Base-by-base conservation (phyloP, 2,888 invertebrate genomes). In the Augiades crinisus region DNA sequence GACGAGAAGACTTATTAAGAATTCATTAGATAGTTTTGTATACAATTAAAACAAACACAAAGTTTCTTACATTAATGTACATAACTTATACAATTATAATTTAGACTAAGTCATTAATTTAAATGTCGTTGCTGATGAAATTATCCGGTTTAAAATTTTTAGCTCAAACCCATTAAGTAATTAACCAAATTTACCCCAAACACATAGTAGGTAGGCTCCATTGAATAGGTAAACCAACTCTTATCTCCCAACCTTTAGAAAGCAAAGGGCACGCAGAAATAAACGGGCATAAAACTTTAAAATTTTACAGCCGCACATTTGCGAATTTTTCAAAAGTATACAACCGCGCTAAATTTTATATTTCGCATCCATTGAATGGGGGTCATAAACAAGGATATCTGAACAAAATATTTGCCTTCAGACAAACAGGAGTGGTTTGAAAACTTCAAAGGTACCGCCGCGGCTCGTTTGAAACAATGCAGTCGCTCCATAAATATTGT, bases 391-490 rank as follows among this genome's bases (percentile, higher is more conserved):
- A 45, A 47, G 19, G 14, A 24, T 36, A 24, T 24, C 36, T 46
- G 7, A 31, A 45, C 13, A 36, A 37, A 33, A 34, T 49, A 41
- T 49, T 31, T 34, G 24, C 22, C 6, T 49, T 49, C 24, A 14
- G n/a, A 16, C 7, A 41, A 49, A 34, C 41, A 41, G 47, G 19
- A 49, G 49, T 38, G 36, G 36, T 37, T 12, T 16, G 33, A 8
- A 17, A 30, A 59, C 55, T 54, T 62, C 58, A 65, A 65, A 62
- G 61, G 44, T 6, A 38, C 60, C 49, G 49, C 31, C 22, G 41
- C 41, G 24, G 49, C 10, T 19, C 57, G 60, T 50, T 46, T 54
- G 34, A 63, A 59, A 65, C 65, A 65, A 61, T 61, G 44, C n/a
- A 22, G 14, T 41, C 27, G 17, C 5, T 36, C 46, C 54, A 53